These are phyloP conservation scores for Ctenochaetus hawaiiensis DNA, from an alignment of 2,797 vertebrate genomes.

Conservation along the genomic window DNA sequence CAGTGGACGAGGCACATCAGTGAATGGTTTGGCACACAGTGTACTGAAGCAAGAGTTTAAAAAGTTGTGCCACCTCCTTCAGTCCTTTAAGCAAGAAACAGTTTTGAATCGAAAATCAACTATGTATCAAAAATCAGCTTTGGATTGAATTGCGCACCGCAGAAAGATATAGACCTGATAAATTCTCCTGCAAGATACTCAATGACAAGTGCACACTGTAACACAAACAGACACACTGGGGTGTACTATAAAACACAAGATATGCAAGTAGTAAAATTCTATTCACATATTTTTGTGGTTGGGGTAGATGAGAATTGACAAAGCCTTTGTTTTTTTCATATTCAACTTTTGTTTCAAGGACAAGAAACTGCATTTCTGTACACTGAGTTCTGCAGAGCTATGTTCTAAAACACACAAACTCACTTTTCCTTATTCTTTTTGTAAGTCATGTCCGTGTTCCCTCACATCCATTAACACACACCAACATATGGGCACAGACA, in stretches of 20 bases:
- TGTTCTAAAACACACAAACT: not conserved
- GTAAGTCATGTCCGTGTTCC: conserved; percentile 11
- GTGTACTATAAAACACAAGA: not conserved
- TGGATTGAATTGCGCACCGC: too few relatives aligned
- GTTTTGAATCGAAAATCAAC: too few relatives aligned
- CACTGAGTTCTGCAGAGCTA: not conserved
- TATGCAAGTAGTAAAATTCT: not conserved
- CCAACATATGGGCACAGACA: not conserved
- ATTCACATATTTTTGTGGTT: not conserved
- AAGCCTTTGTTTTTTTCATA: not conserved
- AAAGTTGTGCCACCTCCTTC: too few relatives aligned
- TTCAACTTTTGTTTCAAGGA: too few relatives aligned
- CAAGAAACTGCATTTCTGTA: too few relatives aligned
- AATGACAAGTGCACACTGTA: not conserved
- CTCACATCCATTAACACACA: conserved; percentile 22
- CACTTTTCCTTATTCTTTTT: conserved; percentile 15
- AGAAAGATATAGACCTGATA: too few relatives aligned
- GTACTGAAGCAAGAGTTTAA: too few relatives aligned
- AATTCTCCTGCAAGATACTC: too few relatives aligned
- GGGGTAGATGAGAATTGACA: not conserved
- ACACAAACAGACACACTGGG: not conserved
- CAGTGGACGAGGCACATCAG: too few relatives aligned
- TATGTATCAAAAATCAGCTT: too few relatives aligned
- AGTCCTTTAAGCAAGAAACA: too few relatives aligned
- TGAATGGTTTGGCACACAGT: too few relatives aligned